Percentiles rank a stretch among this genome's conserved stretches.
These are phyloP conservation scores for Plusia festucae DNA, from an alignment of 2,888 invertebrate species.

Conservation along the genomic window DNA sequence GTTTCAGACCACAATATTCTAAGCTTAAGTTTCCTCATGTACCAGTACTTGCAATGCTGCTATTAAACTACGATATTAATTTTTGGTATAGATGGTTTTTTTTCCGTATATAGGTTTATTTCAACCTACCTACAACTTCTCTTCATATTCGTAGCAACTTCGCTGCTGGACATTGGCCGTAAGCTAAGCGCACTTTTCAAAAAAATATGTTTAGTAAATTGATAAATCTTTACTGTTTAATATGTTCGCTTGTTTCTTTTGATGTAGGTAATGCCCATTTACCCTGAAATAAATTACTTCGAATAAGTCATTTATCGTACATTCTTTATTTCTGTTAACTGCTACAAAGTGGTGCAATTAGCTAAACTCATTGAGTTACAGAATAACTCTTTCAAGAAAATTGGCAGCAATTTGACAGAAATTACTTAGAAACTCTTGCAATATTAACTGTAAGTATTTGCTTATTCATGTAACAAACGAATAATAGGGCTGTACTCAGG, in stretches of 20 bases:
- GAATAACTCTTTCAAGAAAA: slow-evolving; percentile 58
- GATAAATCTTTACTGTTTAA: neutral
- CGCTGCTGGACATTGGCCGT: no score
- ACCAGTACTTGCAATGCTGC: no score
- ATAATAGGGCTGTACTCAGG: slow-evolving; percentile 19
- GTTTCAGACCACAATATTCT: no score
- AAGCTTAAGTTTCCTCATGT: no score
- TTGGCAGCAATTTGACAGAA: slow-evolving; percentile 51
- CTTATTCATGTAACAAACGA: slow-evolving; percentile 48
- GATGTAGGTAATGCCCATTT: slow-evolving; percentile 17
- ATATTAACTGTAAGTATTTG: slow-evolving; percentile 47
- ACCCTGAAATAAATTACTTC: slow-evolving; percentile 44
- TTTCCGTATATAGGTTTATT: no score
- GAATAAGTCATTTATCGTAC: slow-evolving; percentile 56
- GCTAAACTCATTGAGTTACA: slow-evolving; percentile 52
- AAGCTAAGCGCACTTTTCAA: no score
- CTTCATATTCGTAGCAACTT: no score
- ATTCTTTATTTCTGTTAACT: slow-evolving; percentile 51
- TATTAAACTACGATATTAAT: no score
- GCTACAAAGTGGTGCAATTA: slow-evolving; percentile 53
- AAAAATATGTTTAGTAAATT: no score
- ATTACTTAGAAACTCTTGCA: slow-evolving; percentile 48
- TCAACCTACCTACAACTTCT: no score
- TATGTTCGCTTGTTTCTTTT: neutral
- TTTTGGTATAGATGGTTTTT: no score